Percentiles rank a stretch among this genome's conserved stretches.
phyloP scores from a whole-genome alignment of 2,113 vertebrate species.

The Microcebus murinus region DNA sequence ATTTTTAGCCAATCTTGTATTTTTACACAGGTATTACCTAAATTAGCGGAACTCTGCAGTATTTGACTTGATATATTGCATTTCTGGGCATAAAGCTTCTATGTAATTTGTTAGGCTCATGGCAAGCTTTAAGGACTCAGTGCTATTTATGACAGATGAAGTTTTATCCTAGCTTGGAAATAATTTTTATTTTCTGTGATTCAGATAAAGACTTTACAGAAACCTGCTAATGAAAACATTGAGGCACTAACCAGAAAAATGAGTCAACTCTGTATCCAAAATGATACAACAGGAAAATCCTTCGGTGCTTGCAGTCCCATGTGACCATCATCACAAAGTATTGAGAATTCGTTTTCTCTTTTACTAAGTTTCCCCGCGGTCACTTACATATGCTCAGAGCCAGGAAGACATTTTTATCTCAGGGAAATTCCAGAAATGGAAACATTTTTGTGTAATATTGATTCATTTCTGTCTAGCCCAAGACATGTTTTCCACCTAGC shows the following conservation, averaged over 20 bases:
- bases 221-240: conserved; percentile 33
- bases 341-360: conserved; percentile 38
- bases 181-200: conserved; percentile 6
- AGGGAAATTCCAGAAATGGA: conserved; percentile 47
- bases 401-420: conserved; percentile 1
- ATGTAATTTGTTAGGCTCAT: conserved; percentile 25
- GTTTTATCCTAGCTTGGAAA: conserved; percentile 27
- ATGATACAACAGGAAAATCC: not conserved
- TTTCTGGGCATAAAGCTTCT: not conserved
- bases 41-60: conserved; percentile 17
- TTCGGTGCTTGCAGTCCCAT: not conserved
- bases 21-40: not conserved
- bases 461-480: conserved; percentile 46
- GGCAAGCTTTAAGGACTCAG: not conserved
- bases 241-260: conserved; percentile 35
- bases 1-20: not conserved
- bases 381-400: not conserved
- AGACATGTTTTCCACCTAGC: conserved; percentile 58
- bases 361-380: not conserved
- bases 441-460: conserved; percentile 17
- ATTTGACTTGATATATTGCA: not conserved
- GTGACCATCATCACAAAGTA: not conserved
- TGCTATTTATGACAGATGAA: not conserved
- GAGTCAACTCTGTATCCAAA: conserved; percentile 51
- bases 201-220: conserved; percentile 19